A percentile compares a stretch with the other conserved stretches of the same genome.
Conservation (phyloP, 2,888 invertebrate species). For the Eugnorisma glareosa region DNA sequence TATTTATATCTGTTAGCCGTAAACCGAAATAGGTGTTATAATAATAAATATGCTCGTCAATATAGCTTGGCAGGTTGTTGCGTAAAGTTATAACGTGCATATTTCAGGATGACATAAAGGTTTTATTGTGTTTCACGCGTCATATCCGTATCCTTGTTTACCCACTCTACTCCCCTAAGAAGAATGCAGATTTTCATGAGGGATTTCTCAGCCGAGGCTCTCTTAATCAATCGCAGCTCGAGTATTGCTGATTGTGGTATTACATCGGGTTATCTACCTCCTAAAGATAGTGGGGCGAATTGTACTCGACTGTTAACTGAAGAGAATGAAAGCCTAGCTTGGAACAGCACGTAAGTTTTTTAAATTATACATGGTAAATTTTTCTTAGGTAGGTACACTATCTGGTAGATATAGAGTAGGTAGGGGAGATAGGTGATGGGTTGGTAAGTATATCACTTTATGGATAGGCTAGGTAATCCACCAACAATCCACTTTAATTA, state of each 20-base stretch:
- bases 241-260: neutral
- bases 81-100: conserved; percentile 35
- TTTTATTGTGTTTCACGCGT: neutral
- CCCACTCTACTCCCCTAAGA: neutral
- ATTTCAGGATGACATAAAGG: conserved; percentile 21
- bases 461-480: neutral
- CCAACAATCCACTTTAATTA: neutral
- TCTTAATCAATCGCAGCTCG: neutral
- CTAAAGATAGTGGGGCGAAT: neutral
- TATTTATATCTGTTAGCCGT: conserved; percentile 72
- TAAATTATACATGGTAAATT: neutral
- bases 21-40: conserved; percentile 68
- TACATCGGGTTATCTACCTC: neutral
- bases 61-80: conserved; percentile 56
- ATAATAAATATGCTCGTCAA: conserved; percentile 59
- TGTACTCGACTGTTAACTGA: neutral
- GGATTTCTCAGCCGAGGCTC: neutral
- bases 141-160: neutral
- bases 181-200: neutral
- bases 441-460: neutral
- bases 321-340: neutral
- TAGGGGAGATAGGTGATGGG: neutral
- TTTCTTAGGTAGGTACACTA: neutral
- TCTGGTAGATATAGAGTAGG: neutral
- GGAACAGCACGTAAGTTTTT: neutral